These are phyloP conservation scores for Linurgus olivaceus DNA, from an alignment of 2,797 vertebrate species.

Conservation along the genomic window DNA sequence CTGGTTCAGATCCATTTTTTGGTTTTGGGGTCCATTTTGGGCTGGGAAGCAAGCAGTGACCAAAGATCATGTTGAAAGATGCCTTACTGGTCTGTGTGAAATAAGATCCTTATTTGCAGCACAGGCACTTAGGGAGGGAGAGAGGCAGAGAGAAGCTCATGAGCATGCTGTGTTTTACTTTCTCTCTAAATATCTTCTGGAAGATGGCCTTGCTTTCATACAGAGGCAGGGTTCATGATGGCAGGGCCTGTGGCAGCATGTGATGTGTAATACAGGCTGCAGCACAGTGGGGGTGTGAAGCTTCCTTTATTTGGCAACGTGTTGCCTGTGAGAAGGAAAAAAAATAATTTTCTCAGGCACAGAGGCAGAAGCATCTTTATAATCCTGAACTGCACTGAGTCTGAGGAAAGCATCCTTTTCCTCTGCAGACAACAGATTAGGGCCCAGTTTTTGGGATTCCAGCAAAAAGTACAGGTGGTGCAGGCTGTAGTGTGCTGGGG, in stretches of 20 bases:
- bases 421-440: background rate
- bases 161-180: background rate
- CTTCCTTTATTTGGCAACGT: background rate
- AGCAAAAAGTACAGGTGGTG: background rate
- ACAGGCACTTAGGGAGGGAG: fast-evolving
- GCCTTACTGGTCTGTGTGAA: background rate
- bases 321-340: background rate
- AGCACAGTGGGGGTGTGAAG: background rate
- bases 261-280: background rate
- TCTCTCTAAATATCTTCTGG: background rate
- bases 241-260: background rate
- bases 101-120: background rate
- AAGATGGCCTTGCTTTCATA: background rate
- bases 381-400: background rate
- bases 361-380: background rate
- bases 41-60: background rate
- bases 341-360: background rate
- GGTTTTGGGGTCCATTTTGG: background rate
- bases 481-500: background rate
- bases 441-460: background rate
- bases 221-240: background rate
- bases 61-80: background rate
- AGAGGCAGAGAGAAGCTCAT: background rate
- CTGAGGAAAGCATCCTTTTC: background rate
- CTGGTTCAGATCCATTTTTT: background rate